A percentile compares a stretch with the other conserved stretches of the same genome.
phyloP scores from a whole-genome alignment of 1,140 invertebrate species.

The Pseudomyrmex flavicornis region DNA sequence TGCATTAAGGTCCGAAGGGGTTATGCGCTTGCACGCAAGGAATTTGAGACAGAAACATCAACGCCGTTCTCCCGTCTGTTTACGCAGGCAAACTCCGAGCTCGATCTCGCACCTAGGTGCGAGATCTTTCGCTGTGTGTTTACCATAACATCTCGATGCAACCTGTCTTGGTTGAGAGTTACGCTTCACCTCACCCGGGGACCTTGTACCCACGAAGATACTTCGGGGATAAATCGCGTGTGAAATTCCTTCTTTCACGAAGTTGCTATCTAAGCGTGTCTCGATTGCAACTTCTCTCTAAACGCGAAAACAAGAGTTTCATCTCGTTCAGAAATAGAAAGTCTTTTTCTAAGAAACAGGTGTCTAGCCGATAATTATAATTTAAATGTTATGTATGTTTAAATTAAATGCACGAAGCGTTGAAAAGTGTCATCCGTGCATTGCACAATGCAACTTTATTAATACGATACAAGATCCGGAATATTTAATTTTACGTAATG shows the following conservation, averaged over 20 bases:
- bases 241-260: conserved; percentile 73
- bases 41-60: conserved; percentile 83
- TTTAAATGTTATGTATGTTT: no score
- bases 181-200: conserved; percentile 68
- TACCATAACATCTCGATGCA: conserved; percentile 81
- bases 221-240: conserved; percentile 61
- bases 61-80: conserved; percentile 77
- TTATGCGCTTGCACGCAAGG: conserved; percentile 74
- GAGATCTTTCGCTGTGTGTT: conserved; percentile 82
- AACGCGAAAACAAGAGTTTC: conserved; percentile 19
- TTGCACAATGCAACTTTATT: background rate
- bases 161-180: conserved; percentile 80
- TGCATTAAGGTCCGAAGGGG: conserved; percentile 71
- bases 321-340: conserved; percentile 2
- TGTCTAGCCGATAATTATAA: background rate
- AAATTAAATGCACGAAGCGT: background rate
- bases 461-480: background rate
- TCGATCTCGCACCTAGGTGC: conserved; percentile 85
- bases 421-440: background rate
- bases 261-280: conserved; percentile 41
- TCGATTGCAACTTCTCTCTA: background rate
- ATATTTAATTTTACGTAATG: background rate
- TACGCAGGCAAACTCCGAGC: conserved; percentile 80
- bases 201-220: conserved; percentile 70
- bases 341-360: no score